Base-by-base conservation (phyloP, 2,113 vertebrate genomes). In the Heterochromis multidens region DNA sequence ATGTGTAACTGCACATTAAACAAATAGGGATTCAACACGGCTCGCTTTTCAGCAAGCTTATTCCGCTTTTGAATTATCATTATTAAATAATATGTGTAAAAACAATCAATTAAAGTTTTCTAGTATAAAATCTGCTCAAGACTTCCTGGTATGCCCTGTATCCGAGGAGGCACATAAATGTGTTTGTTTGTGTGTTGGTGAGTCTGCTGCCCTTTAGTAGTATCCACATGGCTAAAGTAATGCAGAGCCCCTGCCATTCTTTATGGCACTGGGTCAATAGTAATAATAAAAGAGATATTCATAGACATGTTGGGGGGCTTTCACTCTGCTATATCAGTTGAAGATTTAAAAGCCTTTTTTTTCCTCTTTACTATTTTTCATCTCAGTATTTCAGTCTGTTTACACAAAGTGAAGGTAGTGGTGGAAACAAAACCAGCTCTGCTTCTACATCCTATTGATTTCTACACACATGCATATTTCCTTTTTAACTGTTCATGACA, bases 241-340 rank as follows among this genome's bases (percentile, higher is more conserved):
- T 93, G 91, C 90, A 84, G 81, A 78, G 83, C 70, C 84, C 88
- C 85, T 81, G 84, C 87, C 59, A 86, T 87, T 93, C 89, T 96
- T 94, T 93, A 93, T 87, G 90, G 92, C 63, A 37, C 81, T 80
- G 89, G 93, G 91, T 96, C 96, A 95, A 94, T 95, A 95, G 83
- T 84, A 92, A 94, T 95, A 94, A 95, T 95, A 95, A 94, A 94
- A 95, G 93, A 94, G 92, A 96, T 96, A 95, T 95, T 95, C 94
- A 96, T 93, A 92, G 86, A 92, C 89, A 87, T 89, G 88, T 85
- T 79, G 82, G 79, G 79, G 85, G 82, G 82, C 78, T 91, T 67
- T 81, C 79, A 83, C 82, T 87, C 82, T 88, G 83, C 83, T 82
- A 87, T 89, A 94, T 95, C 91, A 90, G 87, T 79, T 79, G 81